Evolutionary conservation across 1,140 invertebrate species (phyloP).

Genomic region (Parapsyche elsis): DNA sequence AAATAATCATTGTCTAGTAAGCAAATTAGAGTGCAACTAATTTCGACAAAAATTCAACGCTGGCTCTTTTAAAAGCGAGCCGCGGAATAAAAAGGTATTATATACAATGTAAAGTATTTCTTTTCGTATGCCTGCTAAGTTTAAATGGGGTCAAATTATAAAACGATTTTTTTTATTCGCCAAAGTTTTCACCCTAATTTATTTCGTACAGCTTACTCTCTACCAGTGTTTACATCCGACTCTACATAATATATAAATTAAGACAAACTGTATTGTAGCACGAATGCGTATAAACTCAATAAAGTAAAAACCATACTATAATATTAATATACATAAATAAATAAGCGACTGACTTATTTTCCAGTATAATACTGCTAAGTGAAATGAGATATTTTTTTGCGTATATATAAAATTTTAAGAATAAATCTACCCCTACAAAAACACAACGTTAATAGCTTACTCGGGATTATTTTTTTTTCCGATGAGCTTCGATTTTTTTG

Average conservation of each 20-base stretch:
- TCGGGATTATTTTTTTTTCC: no score
- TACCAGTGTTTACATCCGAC: background rate
- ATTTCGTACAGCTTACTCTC: background rate
- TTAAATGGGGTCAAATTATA: constrained; percentile 10
- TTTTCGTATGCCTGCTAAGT: no score
- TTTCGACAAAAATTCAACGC: no score
- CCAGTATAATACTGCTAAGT: background rate
- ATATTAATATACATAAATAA: no score
- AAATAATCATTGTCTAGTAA: no score
- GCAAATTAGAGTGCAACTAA: no score
- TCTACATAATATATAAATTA: background rate
- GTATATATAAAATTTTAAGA: background rate
- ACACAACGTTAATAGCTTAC: background rate
- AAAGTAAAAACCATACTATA: no score
- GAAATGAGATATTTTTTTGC: no score
- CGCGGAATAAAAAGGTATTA: no score
- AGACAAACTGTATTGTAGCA: constrained; percentile 5
- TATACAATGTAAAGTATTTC: no score
- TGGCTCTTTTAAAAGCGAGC: no score
- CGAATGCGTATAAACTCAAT: background rate
- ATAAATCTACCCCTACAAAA: background rate
- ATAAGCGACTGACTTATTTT: background rate
- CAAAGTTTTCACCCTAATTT: background rate
- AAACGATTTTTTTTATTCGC: constrained; percentile 12
- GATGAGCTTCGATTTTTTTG: background rate